Percentiles rank a stretch among this genome's conserved stretches.
phyloP scores from a whole-genome alignment of 2,888 invertebrate genomes.

The Drosophila eohydei region DNA sequence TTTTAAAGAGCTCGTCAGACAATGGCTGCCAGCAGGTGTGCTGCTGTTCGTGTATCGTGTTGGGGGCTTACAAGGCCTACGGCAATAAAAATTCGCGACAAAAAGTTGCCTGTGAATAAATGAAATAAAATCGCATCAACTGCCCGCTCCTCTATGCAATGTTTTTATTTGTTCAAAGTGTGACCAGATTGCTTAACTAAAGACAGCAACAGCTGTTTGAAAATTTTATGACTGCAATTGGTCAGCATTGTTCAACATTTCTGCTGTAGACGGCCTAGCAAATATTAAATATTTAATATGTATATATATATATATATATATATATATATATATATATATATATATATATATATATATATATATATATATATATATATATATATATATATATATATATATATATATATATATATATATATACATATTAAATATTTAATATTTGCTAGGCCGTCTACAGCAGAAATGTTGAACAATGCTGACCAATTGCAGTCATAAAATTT shows the following conservation, averaged over 20 bases:
- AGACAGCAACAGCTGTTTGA: constrained; percentile 52
- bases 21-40: constrained; percentile 32
- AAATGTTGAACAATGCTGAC: constrained; percentile 43
- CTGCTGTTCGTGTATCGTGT: neutral
- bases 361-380: constrained; percentile 7
- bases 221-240: constrained; percentile 72
- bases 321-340: neutral
- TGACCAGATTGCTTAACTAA: constrained; percentile 71
- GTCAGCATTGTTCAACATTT: constrained; percentile 43
- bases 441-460: constrained; percentile 3
- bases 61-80: constrained; percentile 1
- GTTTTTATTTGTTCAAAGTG: constrained; percentile 17
- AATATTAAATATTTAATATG: neutral
- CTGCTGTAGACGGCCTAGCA: constrained; percentile 3
- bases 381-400: neutral
- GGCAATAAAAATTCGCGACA: constrained; percentile 65
- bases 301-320: neutral
- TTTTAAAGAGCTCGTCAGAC: constrained; percentile 32
- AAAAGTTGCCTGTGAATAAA: constrained; percentile 36
- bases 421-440: neutral
- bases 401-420: neutral
- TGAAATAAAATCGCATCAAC: constrained; percentile 76
- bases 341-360: constrained; percentile 26
- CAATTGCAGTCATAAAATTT: constrained; percentile 72
- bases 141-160: constrained; percentile 40